Base-by-base conservation (phyloP, 2,888 invertebrate genomes). In the Julus scanicus region DNA sequence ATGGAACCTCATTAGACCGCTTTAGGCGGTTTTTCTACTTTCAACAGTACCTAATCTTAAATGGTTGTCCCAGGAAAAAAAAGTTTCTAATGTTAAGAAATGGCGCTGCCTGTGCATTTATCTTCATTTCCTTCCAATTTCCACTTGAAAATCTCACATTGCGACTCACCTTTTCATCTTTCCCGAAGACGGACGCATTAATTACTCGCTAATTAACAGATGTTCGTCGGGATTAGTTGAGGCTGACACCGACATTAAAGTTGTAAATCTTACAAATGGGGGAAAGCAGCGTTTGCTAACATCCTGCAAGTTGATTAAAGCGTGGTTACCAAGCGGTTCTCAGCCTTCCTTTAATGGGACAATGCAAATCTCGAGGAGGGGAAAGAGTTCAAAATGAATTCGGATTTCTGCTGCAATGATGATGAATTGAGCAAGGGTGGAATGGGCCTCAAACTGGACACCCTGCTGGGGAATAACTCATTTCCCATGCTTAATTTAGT, bases 181-280 rank as follows among this genome's bases (percentile, higher is more conserved):
- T 6, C 80, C 0, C 29, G 1, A 80, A 80, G 80, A 80, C 80
- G 37, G 37, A 11, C 80, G 80, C 80, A 80, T 80, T 80, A 80
- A 80, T 80, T 80, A 80, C 80, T 80, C 37, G 37, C 80, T 80
- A 80, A 80, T 80, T 80, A 80, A 80, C 80, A 80, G 80, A 80
- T 80, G 80, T 80, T 80, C 80, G 37, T 80, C 37, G 80, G 80
- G 80, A 80, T 80, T 80, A 80, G 29, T 20, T 37, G 80, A 29
- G 37, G 80, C 80, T 80, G 80, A 80, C 80, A 80, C 37, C 80
- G 80, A 80, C 80, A 80, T 80, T 80, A 80, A 8, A 80, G 80
- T 37, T 80, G 80, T 80, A 80, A 80, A 80, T 80, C 80, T 80
- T 80, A 37, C 37, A 80, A 80, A 80, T 80, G 80, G 80, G 80